Evolutionary conservation across 2,797 vertebrate genomes (phyloP), one percentile per base, ranked within the genome.

Genomic region (Sphenodon punctatus): DNA sequence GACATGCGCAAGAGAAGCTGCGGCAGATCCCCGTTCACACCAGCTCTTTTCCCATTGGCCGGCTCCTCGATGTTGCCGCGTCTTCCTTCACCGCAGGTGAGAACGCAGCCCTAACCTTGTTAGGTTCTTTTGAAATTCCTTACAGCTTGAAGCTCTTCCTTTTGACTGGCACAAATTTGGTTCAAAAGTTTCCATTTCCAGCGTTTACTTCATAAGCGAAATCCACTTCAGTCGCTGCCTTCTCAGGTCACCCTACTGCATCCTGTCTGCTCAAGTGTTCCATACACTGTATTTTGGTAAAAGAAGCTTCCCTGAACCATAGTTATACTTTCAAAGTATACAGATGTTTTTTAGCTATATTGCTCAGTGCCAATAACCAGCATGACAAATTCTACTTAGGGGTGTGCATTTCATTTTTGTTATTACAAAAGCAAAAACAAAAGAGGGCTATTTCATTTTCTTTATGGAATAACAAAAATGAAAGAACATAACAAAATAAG

Each of bases 251-350:
- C 73, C 75, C 34, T 58, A 30, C 32, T 23, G 9, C 32, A 34
- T 30, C 75, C 22, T n/a, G 34, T 66, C 65, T 56, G 59, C 63
- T 82, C 72, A 34, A 72, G 48, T 48, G 66, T 80, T 61, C 76
- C 66, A 43, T 51, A 79, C 87, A 74, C 3, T 55, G 34, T 66
- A 73, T 90, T 36, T 55, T 85, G 82, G 75, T 56, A 71, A 41
- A 63, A 74, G 85, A 56, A 63, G 30, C 51, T 70, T 67, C 60
- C 75, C 78, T 85, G 65, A 91, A 78, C 74, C 56, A 73, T 55
- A 63, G 51, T 39, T 13, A 38, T 59, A 66, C 56, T 63, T 75
- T 86, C 68, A 80, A 79, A 75, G 46, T 64, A 43, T 79, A 58
- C 32, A 56, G 53, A 27, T 20, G 43, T 60, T 58, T 17, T 4